phyloP scores from a whole-genome alignment of 2,113 vertebrate genomes.

The Catagonus wagneri region DNA sequence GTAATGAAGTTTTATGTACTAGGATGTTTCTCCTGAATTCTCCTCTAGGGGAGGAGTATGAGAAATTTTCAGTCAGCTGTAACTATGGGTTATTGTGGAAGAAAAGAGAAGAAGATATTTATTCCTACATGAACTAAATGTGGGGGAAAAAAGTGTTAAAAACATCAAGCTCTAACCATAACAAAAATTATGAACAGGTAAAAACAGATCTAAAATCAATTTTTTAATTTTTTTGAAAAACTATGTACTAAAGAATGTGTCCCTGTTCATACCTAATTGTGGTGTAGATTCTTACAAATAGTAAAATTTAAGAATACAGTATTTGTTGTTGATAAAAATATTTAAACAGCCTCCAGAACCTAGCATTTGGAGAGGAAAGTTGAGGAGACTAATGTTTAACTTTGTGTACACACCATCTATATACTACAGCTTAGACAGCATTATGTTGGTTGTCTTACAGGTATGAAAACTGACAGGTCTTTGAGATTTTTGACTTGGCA shows the following conservation, averaged over 20 bases:
- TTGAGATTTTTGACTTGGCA: neutral
- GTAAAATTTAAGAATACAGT: neutral
- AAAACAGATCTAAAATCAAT: neutral
- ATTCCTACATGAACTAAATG: neutral
- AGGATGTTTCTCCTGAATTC: neutral
- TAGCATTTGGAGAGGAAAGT: neutral
- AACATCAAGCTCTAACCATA: neutral
- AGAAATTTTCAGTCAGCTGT: neutral
- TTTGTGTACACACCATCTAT: neutral
- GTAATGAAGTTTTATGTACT: neutral
- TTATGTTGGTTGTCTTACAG: neutral
- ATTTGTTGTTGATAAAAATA: neutral
- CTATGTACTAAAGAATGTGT: neutral
- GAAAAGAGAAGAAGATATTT: neutral
- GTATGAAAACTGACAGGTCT: neutral
- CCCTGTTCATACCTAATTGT: neutral
- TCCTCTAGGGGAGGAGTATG: neutral
- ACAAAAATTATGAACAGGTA: neutral
- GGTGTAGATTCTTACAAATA: neutral
- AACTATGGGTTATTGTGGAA: neutral
- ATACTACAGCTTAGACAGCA: neutral
- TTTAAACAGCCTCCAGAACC: neutral
- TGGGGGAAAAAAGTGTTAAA: neutral
- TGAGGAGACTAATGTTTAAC: neutral
- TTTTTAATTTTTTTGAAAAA: constrained; percentile 1